phyloP scores from a whole-genome alignment of 2,797 vertebrate genomes.

The Ambastaia sidthimunki region DNA sequence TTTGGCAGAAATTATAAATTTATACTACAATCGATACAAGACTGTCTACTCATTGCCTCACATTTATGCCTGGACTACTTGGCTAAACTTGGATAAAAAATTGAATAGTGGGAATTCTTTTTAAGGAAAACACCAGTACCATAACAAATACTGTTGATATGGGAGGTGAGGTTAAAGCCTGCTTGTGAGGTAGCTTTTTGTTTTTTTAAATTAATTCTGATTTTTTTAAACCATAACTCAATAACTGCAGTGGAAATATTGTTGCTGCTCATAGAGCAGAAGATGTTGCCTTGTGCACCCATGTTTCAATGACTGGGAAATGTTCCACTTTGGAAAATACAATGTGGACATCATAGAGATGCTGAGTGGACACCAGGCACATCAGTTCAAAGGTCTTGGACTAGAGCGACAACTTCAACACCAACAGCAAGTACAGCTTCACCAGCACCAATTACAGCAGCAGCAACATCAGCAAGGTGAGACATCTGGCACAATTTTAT shows the following conservation, averaged over 20 bases:
- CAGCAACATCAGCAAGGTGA: conserved; percentile 85
- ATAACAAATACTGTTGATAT: conserved; percentile 28
- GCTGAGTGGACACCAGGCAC: conserved; percentile 87
- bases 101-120: conserved; percentile 31
- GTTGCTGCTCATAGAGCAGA: conserved; percentile 75
- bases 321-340: conserved; percentile 90
- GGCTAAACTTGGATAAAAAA: conserved; percentile 41
- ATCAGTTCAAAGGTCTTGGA: conserved; percentile 86
- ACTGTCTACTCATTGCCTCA: conserved; percentile 25
- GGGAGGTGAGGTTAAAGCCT: conserved; percentile 37
- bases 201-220: conserved; percentile 23
- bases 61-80: conserved; percentile 22
- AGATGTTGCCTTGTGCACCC: conserved; percentile 78
- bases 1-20: conserved; percentile 42
- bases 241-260: conserved; percentile 69
- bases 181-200: conserved; percentile 64
- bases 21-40: conserved; percentile 34
- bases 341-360: conserved; percentile 90
- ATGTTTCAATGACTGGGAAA: conserved; percentile 85
- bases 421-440: conserved; percentile 86
- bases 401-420: conserved; percentile 85
- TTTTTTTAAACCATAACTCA: conserved; percentile 62
- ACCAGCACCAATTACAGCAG: conserved; percentile 84
- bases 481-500: conserved; percentile 83
- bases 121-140: conserved; percentile 38